Evolutionary conservation across 1,140 invertebrate genomes (phyloP).

Genomic region (Drosophila guanche): DNA sequence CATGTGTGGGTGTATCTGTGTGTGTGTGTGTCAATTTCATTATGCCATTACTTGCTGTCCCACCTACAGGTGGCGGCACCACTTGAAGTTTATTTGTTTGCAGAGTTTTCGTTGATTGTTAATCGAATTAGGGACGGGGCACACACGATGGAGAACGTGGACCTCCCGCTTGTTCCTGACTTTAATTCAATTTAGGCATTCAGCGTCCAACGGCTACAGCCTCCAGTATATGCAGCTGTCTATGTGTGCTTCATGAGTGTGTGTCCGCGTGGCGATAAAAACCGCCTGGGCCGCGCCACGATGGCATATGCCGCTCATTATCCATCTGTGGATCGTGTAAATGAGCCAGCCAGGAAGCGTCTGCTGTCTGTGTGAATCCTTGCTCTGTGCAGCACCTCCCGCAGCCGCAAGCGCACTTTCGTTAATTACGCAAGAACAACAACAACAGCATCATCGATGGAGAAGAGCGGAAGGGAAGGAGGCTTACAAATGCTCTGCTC

Average conservation of each 20-base stretch:
- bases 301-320: constrained; percentile 69
- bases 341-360: constrained; percentile 19
- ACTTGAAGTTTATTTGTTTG: constrained; percentile 50
- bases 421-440: constrained; percentile 74
- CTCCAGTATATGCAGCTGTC: constrained; percentile 4
- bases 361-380: neutral
- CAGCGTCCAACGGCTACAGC: neutral
- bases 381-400: neutral
- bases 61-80: neutral
- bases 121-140: constrained; percentile 53
- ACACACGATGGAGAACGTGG: constrained; percentile 1
- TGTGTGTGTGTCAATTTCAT: constrained; percentile 65
- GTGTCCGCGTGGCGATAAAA: constrained; percentile 35
- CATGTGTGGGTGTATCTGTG: neutral
- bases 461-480: constrained; percentile 15
- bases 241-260: constrained; percentile 8
- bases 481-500: constrained; percentile 32
- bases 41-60: constrained; percentile 66
- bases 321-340: constrained; percentile 43
- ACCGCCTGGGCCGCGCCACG: constrained; percentile 22
- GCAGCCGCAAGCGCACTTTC: constrained; percentile 65
- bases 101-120: constrained; percentile 65
- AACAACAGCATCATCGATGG: constrained; percentile 14
- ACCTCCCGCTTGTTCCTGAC: neutral
- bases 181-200: constrained; percentile 70